Conservation (phyloP, 2,888 invertebrate genomes). For the Epistrophella euchroma region DNA sequence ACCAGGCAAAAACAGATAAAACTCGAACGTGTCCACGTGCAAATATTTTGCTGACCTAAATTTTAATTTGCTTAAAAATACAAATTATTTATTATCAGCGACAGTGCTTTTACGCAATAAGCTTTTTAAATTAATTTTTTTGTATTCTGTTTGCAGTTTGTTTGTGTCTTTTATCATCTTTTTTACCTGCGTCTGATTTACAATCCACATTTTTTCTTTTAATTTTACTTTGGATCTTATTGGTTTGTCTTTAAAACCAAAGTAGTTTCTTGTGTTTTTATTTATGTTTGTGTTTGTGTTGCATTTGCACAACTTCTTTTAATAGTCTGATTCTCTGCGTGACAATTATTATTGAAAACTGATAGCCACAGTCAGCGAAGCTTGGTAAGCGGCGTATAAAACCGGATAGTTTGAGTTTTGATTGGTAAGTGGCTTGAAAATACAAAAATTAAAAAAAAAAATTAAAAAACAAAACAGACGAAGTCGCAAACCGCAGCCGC, state of each 20-base stretch:
- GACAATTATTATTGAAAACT: conserved; percentile 39
- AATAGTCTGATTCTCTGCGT: conserved; percentile 31
- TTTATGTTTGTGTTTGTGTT: not conserved
- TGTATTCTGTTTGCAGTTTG: not conserved
- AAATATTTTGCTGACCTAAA: conserved; percentile 15
- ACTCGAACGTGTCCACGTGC: conserved; percentile 23
- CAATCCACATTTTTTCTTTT: not conserved
- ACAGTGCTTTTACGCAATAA: conserved; percentile 11
- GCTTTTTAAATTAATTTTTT: not conserved
- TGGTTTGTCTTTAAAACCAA: conserved; percentile 2
- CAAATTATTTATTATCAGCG: not conserved
- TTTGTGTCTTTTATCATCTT: not conserved
- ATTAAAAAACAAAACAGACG: conserved; percentile 11
- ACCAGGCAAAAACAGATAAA: not conserved
- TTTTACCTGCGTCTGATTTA: conserved; percentile 1
- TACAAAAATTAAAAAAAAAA: too few relatives aligned
- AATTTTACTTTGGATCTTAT: not conserved
- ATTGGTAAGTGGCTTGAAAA: conserved; percentile 42
- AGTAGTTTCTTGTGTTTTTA: conserved; percentile 6
- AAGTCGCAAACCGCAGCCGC: conserved; percentile 42
- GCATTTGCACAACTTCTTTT: conserved; percentile 50
- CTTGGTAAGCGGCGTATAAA: conserved; percentile 36
- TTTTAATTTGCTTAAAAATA: conserved; percentile 7
- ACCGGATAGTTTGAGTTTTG: conserved; percentile 64
- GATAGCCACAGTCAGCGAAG: conserved; percentile 16